These are phyloP conservation scores for Tanypteryx hageni DNA, from an alignment of 2,888 invertebrate genomes.

Conservation along the genomic window DNA sequence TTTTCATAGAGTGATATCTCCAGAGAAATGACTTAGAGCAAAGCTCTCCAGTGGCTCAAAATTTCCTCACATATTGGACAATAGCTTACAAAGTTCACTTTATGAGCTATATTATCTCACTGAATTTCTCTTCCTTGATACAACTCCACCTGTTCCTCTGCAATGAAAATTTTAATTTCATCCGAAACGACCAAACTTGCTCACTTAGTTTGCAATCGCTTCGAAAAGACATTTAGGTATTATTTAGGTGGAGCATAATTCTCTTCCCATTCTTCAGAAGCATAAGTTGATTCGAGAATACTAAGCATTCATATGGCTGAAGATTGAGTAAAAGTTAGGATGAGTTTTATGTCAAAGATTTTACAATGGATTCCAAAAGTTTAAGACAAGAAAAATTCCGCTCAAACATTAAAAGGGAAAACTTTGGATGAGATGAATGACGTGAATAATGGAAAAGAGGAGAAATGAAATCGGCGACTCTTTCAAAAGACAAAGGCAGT, in stretches of 20 bases:
- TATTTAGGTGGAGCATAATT: neutral
- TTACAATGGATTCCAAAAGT: conserved; percentile 2
- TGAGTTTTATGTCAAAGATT: conserved; percentile 15
- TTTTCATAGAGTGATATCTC: too few species aligned
- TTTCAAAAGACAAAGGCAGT: neutral
- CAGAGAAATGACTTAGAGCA: too few species aligned
- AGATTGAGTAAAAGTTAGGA: neutral
- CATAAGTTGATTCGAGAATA: neutral
- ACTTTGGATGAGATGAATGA: neutral
- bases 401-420: neutral
- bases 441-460: neutral
- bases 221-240: too few species aligned
- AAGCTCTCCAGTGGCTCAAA: too few species aligned
- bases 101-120: too few species aligned
- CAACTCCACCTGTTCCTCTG: too few species aligned
- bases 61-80: too few species aligned
- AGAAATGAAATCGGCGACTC: neutral
- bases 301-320: neutral
- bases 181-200: too few species aligned
- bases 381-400: neutral
- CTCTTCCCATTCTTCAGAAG: neutral
- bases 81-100: too few species aligned
- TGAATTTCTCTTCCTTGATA: too few species aligned
- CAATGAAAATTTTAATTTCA: too few species aligned
- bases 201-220: too few species aligned